Base-by-base conservation (phyloP, 2,797 vertebrate genomes). In the Enteromius mattozi region DNA sequence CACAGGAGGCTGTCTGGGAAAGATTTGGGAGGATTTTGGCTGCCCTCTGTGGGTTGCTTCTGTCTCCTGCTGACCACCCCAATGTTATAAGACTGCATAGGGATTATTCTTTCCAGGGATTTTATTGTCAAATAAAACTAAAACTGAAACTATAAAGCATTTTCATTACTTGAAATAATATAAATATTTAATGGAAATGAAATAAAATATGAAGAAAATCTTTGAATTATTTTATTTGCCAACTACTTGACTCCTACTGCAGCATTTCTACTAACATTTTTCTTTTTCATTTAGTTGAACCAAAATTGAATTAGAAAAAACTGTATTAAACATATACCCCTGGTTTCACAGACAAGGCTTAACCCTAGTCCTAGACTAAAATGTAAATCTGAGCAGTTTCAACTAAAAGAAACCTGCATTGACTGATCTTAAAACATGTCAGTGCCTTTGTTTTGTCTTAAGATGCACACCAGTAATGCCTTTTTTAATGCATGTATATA, bases 1-100 rank as follows among this genome's bases (percentile, higher is more conserved):
- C 59, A 45, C 30, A 42, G 4, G 24, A 80, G 42, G n/a, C 47
- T 33, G 51, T 82, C 54, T 40, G n/a, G 40, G 66, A 56, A 71
- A 17, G 49, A 42, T 59, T 70, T 33, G 54, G 65, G 37, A 56
- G 35, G n/a, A 40, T 56, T 70, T 56, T 3, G 33, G 5, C n/a
- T 42, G 21, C 56, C n/a, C 56, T 27, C 56, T 27, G 56, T 27
- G 59, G 2, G 24, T 0, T 5, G 61, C 14, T 63, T 30, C 27
- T 30, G 61, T 30, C 61, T 13, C 59, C 12, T 61, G 59, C 4
- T 27, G 5, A 61, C 56, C 24, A 27, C 12, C n/a, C 24, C 24
- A 14, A 30, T 6, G 6, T 63, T 14, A 30, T 16, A 27, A 27
- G 12, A 63, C 24, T 14, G 59, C 5, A 27, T 13, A 61, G 10